Evolutionary conservation across 2,888 invertebrate genomes (phyloP), one percentile per base, ranked within the genome.

Genomic region (Cerastis leucographa): DNA sequence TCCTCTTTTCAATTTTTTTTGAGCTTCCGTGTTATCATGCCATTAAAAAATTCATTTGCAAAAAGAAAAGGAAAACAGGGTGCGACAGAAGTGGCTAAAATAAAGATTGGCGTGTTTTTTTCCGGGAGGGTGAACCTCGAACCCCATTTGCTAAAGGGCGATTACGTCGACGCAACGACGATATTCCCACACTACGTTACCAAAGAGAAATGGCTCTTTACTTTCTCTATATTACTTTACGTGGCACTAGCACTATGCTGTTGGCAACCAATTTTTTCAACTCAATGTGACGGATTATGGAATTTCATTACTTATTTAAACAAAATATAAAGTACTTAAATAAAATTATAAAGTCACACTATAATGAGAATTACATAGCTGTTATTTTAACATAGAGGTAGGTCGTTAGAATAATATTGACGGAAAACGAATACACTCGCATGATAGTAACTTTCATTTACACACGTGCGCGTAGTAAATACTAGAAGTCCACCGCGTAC

Each of bases 161-260:
- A 83, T 79, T 75, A 69, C 74, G 74, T 85, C 82, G 76, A 83
- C 84, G 71, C 44, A 78, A 67, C 70, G 61, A 35, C 71, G 62
- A 75, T 81, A 84, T 87, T 89, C 87, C 85, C 89, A 89, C 85
- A 87, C 73, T 71, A 78, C 51, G 78, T 80, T 72, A 80, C 64
- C 69, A 79, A 66, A 76, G 76, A 74, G 76, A 78, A 86, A 84
- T 73, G 59, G 75, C 83, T 72, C 78, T 83, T 72, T 75, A 83
- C 87, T 89, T 89, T 90, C 88, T 81, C 81, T 82, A 62, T 84
- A 69, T 76, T 81, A 84, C 74, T 83, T 25, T 9, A 61, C 61
- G 29, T 42, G 56, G 56, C 80, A 87, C 78, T 79, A 75, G 54
- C 46, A 49, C 70, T 46, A 25, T 25, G 46, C 35, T 71, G 40